Percentiles rank a stretch among this genome's conserved stretches.
phyloP scores from a whole-genome alignment of 2,888 invertebrate species.

The Andrena fulva region DNA sequence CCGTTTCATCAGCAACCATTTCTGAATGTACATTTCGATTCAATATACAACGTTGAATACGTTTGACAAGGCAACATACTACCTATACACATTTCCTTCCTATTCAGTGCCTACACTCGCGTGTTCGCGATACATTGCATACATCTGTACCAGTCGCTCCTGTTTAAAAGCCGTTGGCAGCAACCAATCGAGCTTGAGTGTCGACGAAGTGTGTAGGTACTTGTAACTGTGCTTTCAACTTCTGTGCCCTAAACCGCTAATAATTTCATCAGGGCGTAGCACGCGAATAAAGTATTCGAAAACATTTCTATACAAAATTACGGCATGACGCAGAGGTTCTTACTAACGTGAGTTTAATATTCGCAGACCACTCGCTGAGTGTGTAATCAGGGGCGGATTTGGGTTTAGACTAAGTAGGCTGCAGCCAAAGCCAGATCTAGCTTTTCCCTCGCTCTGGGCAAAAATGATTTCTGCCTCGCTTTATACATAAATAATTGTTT shows the following conservation, averaged over 20 bases:
- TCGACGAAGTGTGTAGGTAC: not conserved
- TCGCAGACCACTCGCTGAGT: no score
- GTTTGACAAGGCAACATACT: slow-evolving; percentile 11
- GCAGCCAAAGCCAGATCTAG: no score
- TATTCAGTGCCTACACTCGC: not conserved
- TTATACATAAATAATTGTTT: no score
- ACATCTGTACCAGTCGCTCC: not conserved
- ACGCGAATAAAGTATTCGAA: no score
- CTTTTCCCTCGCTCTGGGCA: no score
- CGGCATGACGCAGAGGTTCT: no score
- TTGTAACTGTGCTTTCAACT: not conserved
- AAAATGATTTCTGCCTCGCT: no score
- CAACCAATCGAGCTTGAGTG: slow-evolving; percentile 38
- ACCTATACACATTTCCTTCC: slow-evolving; percentile 5
- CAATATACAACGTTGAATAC: slow-evolving; percentile 1
- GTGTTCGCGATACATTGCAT: slow-evolving; percentile 7
- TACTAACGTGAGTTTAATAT: no score
- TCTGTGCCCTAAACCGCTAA: not conserved
- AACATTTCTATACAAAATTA: no score
- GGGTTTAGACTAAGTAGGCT: no score
- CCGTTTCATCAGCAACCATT: not conserved
- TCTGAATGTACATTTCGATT: not conserved
- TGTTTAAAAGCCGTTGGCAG: slow-evolving; percentile 36
- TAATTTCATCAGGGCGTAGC: not conserved
- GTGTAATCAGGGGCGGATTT: no score